These are phyloP conservation scores for Danio tinwini DNA, from an alignment of 2,797 vertebrate genomes.

Conservation along the genomic window DNA sequence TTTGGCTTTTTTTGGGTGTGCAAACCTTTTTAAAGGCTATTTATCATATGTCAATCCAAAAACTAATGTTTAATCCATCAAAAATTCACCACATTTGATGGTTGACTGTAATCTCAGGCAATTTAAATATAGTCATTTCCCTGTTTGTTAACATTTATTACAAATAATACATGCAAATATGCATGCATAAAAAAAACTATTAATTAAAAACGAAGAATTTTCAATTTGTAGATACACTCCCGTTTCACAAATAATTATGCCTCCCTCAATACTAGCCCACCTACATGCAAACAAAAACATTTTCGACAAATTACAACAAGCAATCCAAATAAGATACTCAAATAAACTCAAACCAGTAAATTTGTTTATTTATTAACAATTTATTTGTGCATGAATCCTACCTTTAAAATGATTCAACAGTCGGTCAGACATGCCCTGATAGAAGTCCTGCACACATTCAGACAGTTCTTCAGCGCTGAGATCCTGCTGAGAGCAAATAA, in stretches of 20 bases:
- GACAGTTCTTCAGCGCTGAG: conserved; percentile 92
- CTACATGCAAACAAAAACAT: not conserved
- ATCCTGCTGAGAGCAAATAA: conserved; percentile 76
- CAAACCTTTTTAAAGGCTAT: too few relatives aligned
- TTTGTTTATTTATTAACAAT: too few relatives aligned
- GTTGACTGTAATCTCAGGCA: not conserved
- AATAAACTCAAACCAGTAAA: not conserved
- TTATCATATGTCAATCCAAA: not conserved
- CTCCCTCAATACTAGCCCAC: not conserved
- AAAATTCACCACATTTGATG: not conserved
- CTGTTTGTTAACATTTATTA: not conserved
- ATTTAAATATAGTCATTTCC: not conserved
- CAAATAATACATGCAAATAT: too few relatives aligned
- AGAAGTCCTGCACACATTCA: conserved; percentile 95
- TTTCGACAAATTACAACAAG: not conserved
- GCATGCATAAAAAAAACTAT: too few relatives aligned
- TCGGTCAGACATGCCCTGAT: conserved; percentile 90
- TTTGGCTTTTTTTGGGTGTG: too few relatives aligned
- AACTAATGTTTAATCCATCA: not conserved
- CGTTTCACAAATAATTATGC: not conserved
- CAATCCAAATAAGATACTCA: not conserved
- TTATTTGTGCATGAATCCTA: conserved; percentile 59
- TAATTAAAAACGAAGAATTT: not conserved
- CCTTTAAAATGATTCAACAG: conserved; percentile 93
- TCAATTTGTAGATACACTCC: not conserved